Percentiles rank a stretch among this genome's conserved stretches.
These are phyloP conservation scores for Tetranychus urticae DNA, from an alignment of 1,140 invertebrate species.

Conservation along the genomic window DNA sequence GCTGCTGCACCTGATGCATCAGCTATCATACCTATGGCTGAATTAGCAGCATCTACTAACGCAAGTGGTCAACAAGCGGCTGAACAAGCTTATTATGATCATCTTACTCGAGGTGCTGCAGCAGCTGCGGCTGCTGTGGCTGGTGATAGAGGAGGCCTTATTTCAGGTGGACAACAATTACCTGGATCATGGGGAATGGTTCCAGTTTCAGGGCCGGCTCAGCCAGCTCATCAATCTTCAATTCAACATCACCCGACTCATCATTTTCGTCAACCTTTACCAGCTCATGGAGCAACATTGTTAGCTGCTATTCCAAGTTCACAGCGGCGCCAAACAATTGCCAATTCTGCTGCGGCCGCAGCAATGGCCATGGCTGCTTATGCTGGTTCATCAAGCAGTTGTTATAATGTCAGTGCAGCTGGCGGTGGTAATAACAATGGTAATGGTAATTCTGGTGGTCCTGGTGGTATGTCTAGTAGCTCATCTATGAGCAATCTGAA, in stretches of 20 bases:
- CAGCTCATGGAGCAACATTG: conserved; percentile 1
- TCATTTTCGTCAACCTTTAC: neutral
- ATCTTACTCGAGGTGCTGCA: neutral
- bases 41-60: neutral
- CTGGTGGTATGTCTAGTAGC: no score
- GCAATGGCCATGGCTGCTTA: conserved; percentile 1
- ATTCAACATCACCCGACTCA: neutral
- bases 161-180: conserved; percentile 1
- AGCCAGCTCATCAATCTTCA: conserved; percentile 6
- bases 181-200: conserved; percentile 7
- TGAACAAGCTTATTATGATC: conserved; percentile 4
- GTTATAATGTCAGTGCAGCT: neutral
- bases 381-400: neutral
- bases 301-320: conserved; percentile 2
- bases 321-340: neutral
- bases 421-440: neutral
- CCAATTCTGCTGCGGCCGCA: neutral
- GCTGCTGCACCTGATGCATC: neutral
- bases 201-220: neutral
- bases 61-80: no score
- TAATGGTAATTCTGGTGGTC: neutral
- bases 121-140: neutral
- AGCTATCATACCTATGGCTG: conserved; percentile 4
- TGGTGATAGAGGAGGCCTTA: neutral
- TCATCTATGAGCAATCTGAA: neutral